Evolutionary conservation across 2,113 vertebrate species (phyloP).

Genomic region (Zosterops lateralis): DNA sequence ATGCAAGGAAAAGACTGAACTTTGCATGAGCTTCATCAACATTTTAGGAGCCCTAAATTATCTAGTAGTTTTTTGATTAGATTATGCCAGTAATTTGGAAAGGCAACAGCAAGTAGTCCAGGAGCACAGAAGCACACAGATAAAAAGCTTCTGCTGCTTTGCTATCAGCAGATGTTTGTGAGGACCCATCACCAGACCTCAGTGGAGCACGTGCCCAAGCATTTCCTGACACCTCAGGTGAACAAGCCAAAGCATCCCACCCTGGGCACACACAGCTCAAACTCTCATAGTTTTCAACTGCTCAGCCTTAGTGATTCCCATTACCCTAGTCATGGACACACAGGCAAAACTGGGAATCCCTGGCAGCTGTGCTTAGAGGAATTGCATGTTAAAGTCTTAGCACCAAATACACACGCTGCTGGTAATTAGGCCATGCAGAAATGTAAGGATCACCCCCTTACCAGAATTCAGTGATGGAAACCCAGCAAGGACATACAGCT

Average conservation of each 20-base stretch:
- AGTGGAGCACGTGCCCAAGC: rapidly evolving
- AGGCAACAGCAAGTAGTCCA: background rate
- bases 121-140: background rate
- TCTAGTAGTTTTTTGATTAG: background rate
- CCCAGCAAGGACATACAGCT: background rate
- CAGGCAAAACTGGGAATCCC: background rate
- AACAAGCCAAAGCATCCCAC: background rate
- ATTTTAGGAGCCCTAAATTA: background rate
- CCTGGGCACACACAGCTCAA: background rate
- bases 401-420: background rate
- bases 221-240: background rate
- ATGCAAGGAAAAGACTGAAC: conserved; percentile 14
- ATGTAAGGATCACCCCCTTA: background rate
- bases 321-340: background rate
- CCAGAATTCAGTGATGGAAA: conserved; percentile 12
- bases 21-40: conserved; percentile 6
- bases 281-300: background rate
- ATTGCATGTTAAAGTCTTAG: background rate
- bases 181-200: background rate
- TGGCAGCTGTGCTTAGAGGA: background rate
- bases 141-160: background rate
- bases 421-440: background rate
- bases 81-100: background rate
- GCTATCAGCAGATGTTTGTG: background rate
- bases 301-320: background rate